A percentile compares a stretch with the other conserved stretches of the same genome.
Conservation (phyloP, 2,888 invertebrate genomes). For the Synanthedon vespiformis region DNA sequence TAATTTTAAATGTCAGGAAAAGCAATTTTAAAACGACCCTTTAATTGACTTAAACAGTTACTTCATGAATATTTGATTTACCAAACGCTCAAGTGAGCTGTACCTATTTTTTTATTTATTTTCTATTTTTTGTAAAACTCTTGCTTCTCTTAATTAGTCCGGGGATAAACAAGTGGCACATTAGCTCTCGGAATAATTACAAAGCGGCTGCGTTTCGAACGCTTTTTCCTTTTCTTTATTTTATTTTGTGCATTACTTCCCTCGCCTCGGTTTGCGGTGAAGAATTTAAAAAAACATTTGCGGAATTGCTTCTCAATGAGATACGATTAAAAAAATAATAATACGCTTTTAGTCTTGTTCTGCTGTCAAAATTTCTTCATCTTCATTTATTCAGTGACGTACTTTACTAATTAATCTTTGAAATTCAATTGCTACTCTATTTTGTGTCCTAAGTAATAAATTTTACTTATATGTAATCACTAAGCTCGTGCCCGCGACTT, state of each 20-base stretch:
- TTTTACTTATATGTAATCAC: too few relatives aligned
- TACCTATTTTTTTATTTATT: conserved; percentile 3
- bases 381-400: too few relatives aligned
- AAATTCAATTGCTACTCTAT: too few relatives aligned
- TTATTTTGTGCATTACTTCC: conserved; percentile 34
- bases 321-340: conserved; percentile 26
- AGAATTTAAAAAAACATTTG: conserved; percentile 62
- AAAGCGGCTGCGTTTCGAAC: conserved; percentile 34
- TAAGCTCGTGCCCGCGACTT: too few relatives aligned
- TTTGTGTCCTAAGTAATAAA: too few relatives aligned
- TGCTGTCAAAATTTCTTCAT: too few relatives aligned
- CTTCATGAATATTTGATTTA: conserved; percentile 62
- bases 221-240: conserved; percentile 17
- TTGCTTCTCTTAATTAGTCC: conserved; percentile 65
- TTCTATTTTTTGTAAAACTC: conserved; percentile 49
- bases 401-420: too few relatives aligned
- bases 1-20: too few relatives aligned
- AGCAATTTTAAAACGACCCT: too few relatives aligned
- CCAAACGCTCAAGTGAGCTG: conserved; percentile 22
- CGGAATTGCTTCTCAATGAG: conserved; percentile 49
- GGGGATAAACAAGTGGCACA: conserved; percentile 67
- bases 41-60: conserved; percentile 6
- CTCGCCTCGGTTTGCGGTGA: conserved; percentile 44
- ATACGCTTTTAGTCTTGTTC: conserved; percentile 4
- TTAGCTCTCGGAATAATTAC: conserved; percentile 67